Evolutionary conservation across 2,888 invertebrate species (phyloP).

Genomic region (Noctuana brunneofusca): DNA sequence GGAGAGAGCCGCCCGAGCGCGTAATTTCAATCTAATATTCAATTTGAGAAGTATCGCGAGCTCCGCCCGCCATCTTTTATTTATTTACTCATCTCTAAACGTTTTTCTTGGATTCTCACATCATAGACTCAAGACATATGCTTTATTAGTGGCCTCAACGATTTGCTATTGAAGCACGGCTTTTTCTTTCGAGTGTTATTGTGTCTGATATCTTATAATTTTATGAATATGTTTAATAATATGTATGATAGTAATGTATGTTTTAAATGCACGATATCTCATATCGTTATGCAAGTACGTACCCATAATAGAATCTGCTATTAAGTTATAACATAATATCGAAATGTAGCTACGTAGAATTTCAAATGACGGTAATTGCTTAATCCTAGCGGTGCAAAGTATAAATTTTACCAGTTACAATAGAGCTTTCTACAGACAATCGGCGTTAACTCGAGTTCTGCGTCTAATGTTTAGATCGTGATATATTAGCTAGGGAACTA

Average conservation of each 20-base stretch:
- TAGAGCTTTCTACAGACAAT: conserved; percentile 70
- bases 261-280: neutral
- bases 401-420: conserved; percentile 50
- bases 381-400: neutral
- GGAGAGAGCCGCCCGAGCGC: conserved; percentile 75
- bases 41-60: conserved; percentile 77
- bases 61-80: conserved; percentile 71
- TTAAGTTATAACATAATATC: neutral
- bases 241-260: no score
- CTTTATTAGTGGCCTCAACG: conserved; percentile 43
- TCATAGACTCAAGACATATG: conserved; percentile 49
- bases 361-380: neutral
- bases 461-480: conserved; percentile 69
- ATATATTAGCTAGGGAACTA: conserved; percentile 56
- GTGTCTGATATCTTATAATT: neutral
- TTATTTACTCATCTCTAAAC: conserved; percentile 65
- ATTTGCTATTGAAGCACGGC: conserved; percentile 16
- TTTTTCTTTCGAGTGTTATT: conserved; percentile 13
- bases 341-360: neutral
- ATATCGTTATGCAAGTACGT: neutral
- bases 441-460: conserved; percentile 67
- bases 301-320: no score
- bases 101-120: conserved; percentile 61
- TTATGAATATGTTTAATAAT: neutral
- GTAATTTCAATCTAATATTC: conserved; percentile 83